phyloP scores from a whole-genome alignment of 2,797 vertebrate species.

The Phrynocephalus vlangalii region DNA sequence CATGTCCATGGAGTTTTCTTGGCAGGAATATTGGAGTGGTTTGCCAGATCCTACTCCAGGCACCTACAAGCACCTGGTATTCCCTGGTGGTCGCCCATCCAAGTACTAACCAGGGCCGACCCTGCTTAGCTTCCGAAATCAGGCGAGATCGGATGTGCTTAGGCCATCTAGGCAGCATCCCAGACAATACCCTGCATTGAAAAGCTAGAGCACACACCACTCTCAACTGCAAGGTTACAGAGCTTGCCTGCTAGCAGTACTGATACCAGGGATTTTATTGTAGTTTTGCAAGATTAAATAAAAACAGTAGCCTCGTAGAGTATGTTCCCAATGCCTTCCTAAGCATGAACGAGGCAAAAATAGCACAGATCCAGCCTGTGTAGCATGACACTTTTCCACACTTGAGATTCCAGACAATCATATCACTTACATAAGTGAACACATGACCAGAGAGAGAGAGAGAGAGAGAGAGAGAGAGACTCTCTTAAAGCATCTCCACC shows the following conservation, averaged over 20 bases:
- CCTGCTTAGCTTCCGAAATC: background rate
- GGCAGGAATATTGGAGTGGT: too few relatives aligned
- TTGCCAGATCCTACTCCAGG: too few relatives aligned
- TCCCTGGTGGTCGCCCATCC: background rate
- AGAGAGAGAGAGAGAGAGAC: background rate
- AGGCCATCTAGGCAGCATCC: too few relatives aligned
- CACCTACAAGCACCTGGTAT: background rate
- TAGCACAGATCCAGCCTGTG: slow-evolving; percentile 52
- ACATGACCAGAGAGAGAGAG: background rate
- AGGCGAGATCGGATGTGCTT: background rate
- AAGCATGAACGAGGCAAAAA: slow-evolving; percentile 64
- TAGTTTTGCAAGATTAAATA: slow-evolving; percentile 56
- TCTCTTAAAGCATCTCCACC: slow-evolving; percentile 9
- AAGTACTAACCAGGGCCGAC: too few relatives aligned
- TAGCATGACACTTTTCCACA: slow-evolving; percentile 54
- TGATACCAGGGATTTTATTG: slow-evolving; percentile 63
- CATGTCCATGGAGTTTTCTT: too few relatives aligned
- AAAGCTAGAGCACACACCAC: slow-evolving; percentile 23
- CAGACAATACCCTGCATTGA: background rate
- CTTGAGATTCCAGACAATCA: slow-evolving; percentile 54
- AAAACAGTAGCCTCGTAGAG: slow-evolving; percentile 52
- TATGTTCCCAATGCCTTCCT: slow-evolving; percentile 65
- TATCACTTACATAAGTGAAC: slow-evolving; percentile 48
- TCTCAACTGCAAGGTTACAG: background rate
- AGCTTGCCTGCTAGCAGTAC: background rate